These are phyloP conservation scores for Mirounga angustirostris DNA, from an alignment of 2,113 vertebrate species.

Conservation along the genomic window DNA sequence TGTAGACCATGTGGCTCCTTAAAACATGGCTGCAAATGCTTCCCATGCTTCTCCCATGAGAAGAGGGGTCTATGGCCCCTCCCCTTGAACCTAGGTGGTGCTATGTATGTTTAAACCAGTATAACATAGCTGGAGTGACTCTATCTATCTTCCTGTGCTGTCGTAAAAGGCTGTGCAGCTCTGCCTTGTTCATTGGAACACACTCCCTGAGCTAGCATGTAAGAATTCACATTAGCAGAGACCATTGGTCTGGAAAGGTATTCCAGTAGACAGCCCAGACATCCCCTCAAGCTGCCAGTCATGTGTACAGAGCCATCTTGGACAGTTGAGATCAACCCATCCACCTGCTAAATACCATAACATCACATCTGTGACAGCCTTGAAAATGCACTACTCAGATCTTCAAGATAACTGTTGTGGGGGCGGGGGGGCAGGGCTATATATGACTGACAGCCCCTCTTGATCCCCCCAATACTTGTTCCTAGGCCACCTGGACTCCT, in stretches of 20 bases:
- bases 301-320: neutral
- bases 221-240: neutral
- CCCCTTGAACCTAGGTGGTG: neutral
- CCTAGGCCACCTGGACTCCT: neutral
- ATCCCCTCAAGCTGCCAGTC: neutral
- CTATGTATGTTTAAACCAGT: neutral
- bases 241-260: neutral
- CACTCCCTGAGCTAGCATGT: accelerated
- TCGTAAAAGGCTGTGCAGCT: neutral
- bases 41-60: neutral
- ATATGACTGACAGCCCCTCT: neutral
- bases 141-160: neutral
- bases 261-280: neutral
- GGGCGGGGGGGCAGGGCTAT: accelerated
- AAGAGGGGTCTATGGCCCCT: neutral
- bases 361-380: neutral
- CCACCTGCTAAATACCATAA: neutral
- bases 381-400: neutral
- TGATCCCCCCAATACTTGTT: neutral
- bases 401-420: neutral
- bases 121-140: neutral
- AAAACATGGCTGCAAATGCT: neutral
- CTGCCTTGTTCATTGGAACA: neutral
- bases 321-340: neutral
- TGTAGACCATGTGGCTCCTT: neutral